Evolutionary conservation across 2,113 vertebrate species (phyloP).

Genomic region (Malurus alboscapulatus): DNA sequence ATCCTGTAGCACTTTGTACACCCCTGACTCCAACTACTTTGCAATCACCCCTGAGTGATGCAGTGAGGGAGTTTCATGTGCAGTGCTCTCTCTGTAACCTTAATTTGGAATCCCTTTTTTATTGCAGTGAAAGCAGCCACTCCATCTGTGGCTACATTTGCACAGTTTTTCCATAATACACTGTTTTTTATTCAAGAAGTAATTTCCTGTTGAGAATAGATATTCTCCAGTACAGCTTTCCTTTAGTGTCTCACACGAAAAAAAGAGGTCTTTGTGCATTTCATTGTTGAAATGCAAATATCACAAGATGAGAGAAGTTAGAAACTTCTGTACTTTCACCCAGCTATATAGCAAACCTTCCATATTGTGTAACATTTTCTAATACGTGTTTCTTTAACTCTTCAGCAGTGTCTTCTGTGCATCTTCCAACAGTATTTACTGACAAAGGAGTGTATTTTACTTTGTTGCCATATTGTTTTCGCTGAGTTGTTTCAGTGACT

Average conservation of each 20-base stretch:
- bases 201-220: not conserved
- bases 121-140: not conserved
- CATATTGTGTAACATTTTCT: not conserved
- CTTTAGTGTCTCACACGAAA: not conserved
- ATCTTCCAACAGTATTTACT: not conserved
- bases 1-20: not conserved
- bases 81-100: not conserved
- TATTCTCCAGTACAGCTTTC: not conserved
- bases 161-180: not conserved
- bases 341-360: not conserved
- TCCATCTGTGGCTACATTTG: not conserved
- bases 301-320: not conserved
- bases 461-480: not conserved
- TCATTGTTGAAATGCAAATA: not conserved
- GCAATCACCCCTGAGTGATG: not conserved
- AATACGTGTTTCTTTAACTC: not conserved
- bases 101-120: not conserved
- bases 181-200: not conserved
- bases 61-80: not conserved
- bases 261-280: not conserved
- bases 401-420: not conserved
- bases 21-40: not conserved
- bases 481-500: fast-evolving
- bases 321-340: not conserved
- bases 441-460: not conserved